phyloP scores from a whole-genome alignment of 2,113 vertebrate species.

The Protomyctophum bolini region DNA sequence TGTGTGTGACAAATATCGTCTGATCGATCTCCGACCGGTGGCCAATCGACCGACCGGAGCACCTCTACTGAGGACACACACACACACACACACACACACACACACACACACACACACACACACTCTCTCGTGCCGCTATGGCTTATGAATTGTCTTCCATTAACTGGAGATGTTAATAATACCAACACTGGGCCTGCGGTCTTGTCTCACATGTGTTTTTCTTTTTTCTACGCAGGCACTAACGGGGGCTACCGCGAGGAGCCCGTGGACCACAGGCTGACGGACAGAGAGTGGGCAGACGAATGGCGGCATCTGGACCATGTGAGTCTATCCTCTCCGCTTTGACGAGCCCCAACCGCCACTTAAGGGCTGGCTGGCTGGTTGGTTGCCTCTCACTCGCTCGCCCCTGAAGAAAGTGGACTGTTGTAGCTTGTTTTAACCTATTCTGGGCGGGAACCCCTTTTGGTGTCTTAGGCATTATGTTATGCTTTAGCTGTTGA shows the following conservation, averaged over 20 bases:
- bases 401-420: background rate
- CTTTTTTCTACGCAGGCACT: constrained; percentile 79
- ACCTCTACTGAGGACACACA: no score
- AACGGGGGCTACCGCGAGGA: constrained; percentile 96
- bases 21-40: no score
- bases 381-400: background rate
- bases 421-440: no score
- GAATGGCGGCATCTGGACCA: constrained; percentile 99
- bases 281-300: constrained; percentile 97
- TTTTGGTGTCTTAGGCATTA: no score
- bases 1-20: background rate
- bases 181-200: constrained; percentile 46
- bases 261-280: constrained; percentile 95
- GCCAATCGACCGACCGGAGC: no score
- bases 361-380: constrained; percentile 27
- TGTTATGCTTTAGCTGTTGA: no score
- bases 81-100: background rate
- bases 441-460: no score
- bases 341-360: constrained; percentile 19
- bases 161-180: constrained; percentile 56
- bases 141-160: constrained; percentile 31
- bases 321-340: constrained; percentile 78
- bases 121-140: constrained; percentile 27
- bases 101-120: background rate
- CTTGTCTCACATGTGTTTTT: constrained; percentile 49